Evolutionary conservation across 2,797 vertebrate genomes (phyloP), one percentile per base, ranked within the genome.

Genomic region (Syngnathus acus): DNA sequence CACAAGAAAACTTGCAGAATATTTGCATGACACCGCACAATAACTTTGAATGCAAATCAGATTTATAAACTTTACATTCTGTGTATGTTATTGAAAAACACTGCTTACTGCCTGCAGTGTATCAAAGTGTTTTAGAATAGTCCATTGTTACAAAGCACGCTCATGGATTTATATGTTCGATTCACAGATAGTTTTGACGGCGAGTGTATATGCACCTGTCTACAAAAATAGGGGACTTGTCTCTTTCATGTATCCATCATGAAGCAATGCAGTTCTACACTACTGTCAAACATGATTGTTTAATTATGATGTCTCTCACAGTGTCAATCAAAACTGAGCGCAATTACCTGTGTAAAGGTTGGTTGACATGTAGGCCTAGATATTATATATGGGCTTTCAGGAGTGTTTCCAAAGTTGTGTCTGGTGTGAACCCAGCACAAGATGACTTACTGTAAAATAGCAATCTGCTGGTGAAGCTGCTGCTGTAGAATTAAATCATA

Each of bases 41-140:
- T 61, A 10, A 43, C 11, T 23, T 61, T 21, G 13, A 13, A 61
- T 61, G n/a, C 59, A 43, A 61, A 61, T 61, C 59, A 61, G 39
- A 61, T 40, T 19, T 42, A 38, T 10, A 26, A n/a, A 61, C 38
- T 59, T 59, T 61, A 16, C 6, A 61, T 61, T n/a, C 9, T 1
- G 19, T 42, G 9, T 10, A 6, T 47, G 17, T 57, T 57, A 37
- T 3, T 23, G 19, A 42, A n/a, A 61, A 61, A 61, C 9, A 61
- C 59, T 23, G 59, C 6, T 40, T 61, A 6, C 39, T 21, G 19
- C n/a, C n/a, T 43, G 39, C 10, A 13, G 19, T 21, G n/a, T 61
- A n/a, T 39, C 9, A 61, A 32, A 32, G 32, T 32, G 32, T 61
- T n/a, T 21, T 61, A n/a, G 19, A 21, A 13, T 23, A 61, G n/a